Evolutionary conservation across 2,888 invertebrate genomes (phyloP).

Genomic region (Drosophila affinis): DNA sequence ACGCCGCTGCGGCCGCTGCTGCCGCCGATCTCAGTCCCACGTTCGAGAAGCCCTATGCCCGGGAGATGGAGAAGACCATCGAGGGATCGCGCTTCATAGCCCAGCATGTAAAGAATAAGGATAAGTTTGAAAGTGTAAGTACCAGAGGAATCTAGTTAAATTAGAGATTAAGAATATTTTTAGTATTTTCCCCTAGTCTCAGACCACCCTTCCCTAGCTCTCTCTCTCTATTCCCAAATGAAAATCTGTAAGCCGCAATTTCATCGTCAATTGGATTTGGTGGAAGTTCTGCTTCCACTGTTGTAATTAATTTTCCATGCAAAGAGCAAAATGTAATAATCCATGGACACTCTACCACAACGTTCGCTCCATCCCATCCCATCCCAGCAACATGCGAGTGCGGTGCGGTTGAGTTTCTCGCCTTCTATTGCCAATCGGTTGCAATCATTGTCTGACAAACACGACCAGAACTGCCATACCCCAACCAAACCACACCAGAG

Average conservation of each 20-base stretch:
- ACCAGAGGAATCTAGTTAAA: slow-evolving; percentile 19
- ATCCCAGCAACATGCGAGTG: slow-evolving; percentile 6
- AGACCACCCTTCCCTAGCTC: background rate
- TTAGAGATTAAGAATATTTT: background rate
- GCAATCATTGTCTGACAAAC: slow-evolving; percentile 44
- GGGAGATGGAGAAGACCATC: slow-evolving; percentile 95
- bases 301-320: slow-evolving; percentile 36
- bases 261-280: slow-evolving; percentile 1
- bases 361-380: background rate
- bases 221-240: background rate
- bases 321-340: slow-evolving; percentile 32
- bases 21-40: slow-evolving; percentile 88
- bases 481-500: slow-evolving; percentile 23
- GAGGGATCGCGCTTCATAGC: slow-evolving; percentile 97
- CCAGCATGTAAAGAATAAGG: slow-evolving; percentile 97
- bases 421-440: slow-evolving; percentile 34
- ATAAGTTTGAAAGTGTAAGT: slow-evolving; percentile 96
- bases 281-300: background rate
- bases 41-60: slow-evolving; percentile 91
- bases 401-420: slow-evolving; percentile 34
- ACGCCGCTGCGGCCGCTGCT: slow-evolving; percentile 75
- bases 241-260: background rate
- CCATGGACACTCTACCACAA: slow-evolving; percentile 1
- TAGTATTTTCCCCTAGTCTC: background rate
- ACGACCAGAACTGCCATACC: slow-evolving; percentile 27